Evolutionary conservation across 2,888 invertebrate genomes (phyloP).

Genomic region (Pammene fasciana): DNA sequence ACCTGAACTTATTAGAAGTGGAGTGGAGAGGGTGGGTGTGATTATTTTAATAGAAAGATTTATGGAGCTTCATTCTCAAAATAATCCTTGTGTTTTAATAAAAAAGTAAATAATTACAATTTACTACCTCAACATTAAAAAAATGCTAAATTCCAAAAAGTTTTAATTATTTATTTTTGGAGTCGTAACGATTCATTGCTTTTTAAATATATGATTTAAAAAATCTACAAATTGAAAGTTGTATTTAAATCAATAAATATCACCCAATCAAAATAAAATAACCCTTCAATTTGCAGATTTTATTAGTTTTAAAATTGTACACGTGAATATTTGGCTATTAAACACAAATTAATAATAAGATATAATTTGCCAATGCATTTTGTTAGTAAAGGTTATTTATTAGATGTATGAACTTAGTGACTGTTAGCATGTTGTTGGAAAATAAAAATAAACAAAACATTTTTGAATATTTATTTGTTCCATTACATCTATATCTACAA

Average conservation of each 20-base stretch:
- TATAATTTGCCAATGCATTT: constrained; percentile 52
- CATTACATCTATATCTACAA: constrained; percentile 40
- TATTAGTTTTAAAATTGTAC: not conserved
- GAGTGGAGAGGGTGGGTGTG: too few relatives aligned
- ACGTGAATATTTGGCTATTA: constrained; percentile 42
- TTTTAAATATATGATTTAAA: not conserved
- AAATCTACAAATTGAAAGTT: constrained; percentile 4
- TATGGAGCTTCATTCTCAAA: too few relatives aligned
- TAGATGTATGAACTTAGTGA: constrained; percentile 51
- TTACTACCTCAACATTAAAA: not conserved
- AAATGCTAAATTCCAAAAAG: not conserved
- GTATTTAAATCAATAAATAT: not conserved
- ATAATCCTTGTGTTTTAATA: too few relatives aligned
- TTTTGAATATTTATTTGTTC: constrained; percentile 40
- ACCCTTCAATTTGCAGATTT: not conserved
- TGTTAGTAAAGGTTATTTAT: constrained; percentile 57
- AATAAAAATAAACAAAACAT: constrained; percentile 57
- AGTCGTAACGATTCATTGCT: constrained; percentile 6
- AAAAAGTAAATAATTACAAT: not conserved
- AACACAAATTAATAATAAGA: constrained; percentile 35
- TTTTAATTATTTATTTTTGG: not conserved
- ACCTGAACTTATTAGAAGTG: too few relatives aligned
- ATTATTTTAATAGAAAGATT: too few relatives aligned
- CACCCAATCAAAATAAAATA: not conserved
- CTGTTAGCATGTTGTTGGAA: constrained; percentile 61